Percentiles rank a stretch among this genome's conserved stretches.
These are phyloP conservation scores for Poecilia velifera DNA, from an alignment of 2,797 vertebrate genomes.

Conservation along the genomic window DNA sequence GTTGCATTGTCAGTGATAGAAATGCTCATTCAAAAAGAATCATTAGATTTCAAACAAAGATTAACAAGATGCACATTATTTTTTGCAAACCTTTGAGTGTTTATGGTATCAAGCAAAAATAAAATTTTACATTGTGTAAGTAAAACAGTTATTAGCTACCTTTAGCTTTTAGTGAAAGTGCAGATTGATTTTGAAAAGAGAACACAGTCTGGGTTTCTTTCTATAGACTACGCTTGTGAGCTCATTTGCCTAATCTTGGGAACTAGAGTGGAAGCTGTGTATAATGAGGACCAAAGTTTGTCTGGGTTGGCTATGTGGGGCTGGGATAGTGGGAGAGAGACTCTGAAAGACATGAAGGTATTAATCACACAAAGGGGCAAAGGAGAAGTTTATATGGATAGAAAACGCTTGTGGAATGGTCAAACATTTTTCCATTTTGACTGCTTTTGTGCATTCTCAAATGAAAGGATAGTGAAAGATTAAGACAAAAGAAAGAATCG, in stretches of 20 bases:
- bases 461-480: conserved; percentile 59
- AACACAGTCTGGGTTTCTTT: conserved; percentile 62
- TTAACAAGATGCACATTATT: not conserved
- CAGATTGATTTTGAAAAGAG: conserved; percentile 67
- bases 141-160: conserved; percentile 45
- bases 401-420: conserved; percentile 78
- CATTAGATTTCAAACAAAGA: conserved; percentile 13
- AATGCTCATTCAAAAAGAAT: conserved; percentile 39
- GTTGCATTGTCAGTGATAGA: conserved; percentile 45
- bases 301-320: conserved; percentile 68
- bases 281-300: conserved; percentile 83
- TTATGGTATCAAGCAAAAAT: conserved; percentile 22
- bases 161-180: conserved; percentile 54
- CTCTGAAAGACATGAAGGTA: conserved; percentile 85
- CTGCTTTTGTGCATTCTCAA: conserved; percentile 71
- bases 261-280: conserved; percentile 86
- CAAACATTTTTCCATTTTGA: conserved; percentile 81
- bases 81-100: conserved; percentile 32
- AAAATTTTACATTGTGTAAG: conserved; percentile 30
- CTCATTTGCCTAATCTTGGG: conserved; percentile 90
- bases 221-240: conserved; percentile 76
- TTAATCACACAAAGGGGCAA: conserved; percentile 82
- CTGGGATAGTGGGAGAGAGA: conserved; percentile 32
- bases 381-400: conserved; percentile 80
- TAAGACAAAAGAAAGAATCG: conserved; percentile 49